Percentiles rank a stretch among this genome's conserved stretches.
phyloP scores from a whole-genome alignment of 2,113 vertebrate genomes.

The Onychostruthus taczanowskii region DNA sequence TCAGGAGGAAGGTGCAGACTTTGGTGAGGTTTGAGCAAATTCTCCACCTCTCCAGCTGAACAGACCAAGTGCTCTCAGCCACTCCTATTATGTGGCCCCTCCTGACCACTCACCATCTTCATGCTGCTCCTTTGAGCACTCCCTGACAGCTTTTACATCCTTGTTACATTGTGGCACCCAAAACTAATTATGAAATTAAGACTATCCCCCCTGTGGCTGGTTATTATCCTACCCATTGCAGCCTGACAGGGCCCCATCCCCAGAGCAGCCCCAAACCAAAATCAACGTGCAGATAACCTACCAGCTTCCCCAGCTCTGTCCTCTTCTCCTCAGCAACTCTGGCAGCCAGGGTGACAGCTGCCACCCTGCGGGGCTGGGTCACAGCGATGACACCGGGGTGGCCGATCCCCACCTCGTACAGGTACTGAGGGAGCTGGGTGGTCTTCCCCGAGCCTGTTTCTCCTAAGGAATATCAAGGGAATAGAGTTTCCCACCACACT shows the following conservation, averaged over 20 bases:
- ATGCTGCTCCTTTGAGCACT: accelerated
- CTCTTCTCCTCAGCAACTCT: constrained; percentile 92
- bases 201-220: not conserved
- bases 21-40: not conserved
- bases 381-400: constrained; percentile 84
- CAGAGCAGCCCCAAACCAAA: not conserved
- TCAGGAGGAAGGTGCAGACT: not conserved
- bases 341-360: constrained; percentile 90
- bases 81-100: too few relatives aligned
- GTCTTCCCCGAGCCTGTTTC: constrained; percentile 98
- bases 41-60: not conserved
- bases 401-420: constrained; percentile 88
- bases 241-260: not conserved
- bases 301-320: constrained; percentile 89
- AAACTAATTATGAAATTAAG: not conserved
- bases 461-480: constrained; percentile 68
- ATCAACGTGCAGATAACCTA: constrained; percentile 9
- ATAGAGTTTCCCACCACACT: accelerated
- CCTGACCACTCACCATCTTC: not conserved
- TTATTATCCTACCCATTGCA: not conserved
- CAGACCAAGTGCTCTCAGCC: not conserved
- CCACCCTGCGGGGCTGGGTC: constrained; percentile 93
- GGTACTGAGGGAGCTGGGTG: constrained; percentile 94
- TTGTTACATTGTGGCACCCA: not conserved
- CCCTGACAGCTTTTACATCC: not conserved